Conservation (phyloP, 2,113 vertebrate species). For the Nesogale talazaci region DNA sequence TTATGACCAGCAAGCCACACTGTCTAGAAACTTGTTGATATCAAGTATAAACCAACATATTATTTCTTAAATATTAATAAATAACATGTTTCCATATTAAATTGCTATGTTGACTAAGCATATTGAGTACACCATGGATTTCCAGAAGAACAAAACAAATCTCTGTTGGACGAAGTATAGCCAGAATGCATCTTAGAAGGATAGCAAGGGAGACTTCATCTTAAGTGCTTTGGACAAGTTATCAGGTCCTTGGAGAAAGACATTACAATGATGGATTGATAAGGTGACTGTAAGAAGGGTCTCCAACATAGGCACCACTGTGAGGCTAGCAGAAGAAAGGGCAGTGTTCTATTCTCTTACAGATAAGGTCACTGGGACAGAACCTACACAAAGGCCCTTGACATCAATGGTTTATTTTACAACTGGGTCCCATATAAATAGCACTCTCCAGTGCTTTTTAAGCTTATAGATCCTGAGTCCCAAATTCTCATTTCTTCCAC, state of each 20-base stretch:
- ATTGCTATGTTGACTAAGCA: neutral
- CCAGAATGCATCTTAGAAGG: neutral
- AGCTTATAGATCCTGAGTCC: neutral
- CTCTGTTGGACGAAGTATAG: neutral
- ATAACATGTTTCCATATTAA: neutral
- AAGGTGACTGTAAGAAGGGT: neutral
- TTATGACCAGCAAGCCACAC: neutral
- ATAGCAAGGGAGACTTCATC: neutral
- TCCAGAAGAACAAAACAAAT: neutral
- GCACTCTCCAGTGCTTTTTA: neutral
- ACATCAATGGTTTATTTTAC: neutral
- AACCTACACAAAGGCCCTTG: neutral
- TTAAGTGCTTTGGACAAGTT: neutral
- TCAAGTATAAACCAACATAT: neutral
- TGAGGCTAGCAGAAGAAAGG: neutral
- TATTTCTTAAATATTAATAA: conserved; percentile 1
- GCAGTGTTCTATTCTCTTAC: neutral
- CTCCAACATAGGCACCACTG: neutral
- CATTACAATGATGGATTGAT: neutral
- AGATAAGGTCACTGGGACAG: neutral
- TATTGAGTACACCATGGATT: neutral
- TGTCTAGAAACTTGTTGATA: neutral
- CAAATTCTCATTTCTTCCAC: neutral
- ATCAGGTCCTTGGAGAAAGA: no score
- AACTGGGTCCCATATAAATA: neutral